Conservation (phyloP, 2,888 invertebrate species). For the Pachliopta kotzebuea region DNA sequence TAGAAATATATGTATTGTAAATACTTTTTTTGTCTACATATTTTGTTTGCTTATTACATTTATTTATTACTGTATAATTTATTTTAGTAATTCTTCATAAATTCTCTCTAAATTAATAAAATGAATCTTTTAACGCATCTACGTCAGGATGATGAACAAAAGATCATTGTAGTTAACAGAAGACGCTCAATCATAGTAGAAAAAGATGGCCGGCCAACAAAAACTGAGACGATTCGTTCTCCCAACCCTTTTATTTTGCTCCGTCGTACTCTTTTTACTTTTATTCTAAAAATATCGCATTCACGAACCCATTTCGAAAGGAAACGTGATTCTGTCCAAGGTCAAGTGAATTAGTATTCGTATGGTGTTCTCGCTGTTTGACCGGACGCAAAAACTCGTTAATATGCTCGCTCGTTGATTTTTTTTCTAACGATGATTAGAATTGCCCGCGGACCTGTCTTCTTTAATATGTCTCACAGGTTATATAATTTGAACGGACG, state of each 20-base stretch:
- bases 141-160: conserved; percentile 42
- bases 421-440: conserved; percentile 69
- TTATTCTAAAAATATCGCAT: conserved; percentile 78
- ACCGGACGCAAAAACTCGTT: conserved; percentile 75
- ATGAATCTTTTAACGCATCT: conserved; percentile 19
- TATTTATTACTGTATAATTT: not conserved
- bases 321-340: conserved; percentile 78
- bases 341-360: conserved; percentile 77
- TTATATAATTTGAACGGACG: conserved; percentile 38
- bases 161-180: conserved; percentile 48
- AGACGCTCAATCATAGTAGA: conserved; percentile 56
- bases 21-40: not conserved
- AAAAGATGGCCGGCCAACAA: conserved; percentile 63
- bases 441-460: conserved; percentile 44
- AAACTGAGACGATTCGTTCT: conserved; percentile 65
- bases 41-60: not conserved
- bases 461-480: conserved; percentile 36
- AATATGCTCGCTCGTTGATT: conserved; percentile 59
- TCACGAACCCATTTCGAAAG: conserved; percentile 79
- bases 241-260: conserved; percentile 73
- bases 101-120: conserved; percentile 12
- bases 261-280: conserved; percentile 68
- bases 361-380: conserved; percentile 69
- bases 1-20: not conserved
- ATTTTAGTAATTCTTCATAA: not conserved